phyloP scores from a whole-genome alignment of 1,140 invertebrate species.

The Drosophila orosa region DNA sequence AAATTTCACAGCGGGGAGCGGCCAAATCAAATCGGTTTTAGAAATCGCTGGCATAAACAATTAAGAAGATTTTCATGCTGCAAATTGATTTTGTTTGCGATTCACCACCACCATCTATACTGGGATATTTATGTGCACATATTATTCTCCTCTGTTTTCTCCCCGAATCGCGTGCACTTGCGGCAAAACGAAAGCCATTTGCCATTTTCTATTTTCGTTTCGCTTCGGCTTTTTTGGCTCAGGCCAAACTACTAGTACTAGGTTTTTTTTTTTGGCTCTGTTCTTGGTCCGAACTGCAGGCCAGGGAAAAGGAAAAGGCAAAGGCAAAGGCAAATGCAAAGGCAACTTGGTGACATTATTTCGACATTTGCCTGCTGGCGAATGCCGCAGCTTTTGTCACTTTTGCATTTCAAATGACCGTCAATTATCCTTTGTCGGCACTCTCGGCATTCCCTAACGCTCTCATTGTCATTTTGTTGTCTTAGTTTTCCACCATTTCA shows the following conservation, averaged over 20 bases:
- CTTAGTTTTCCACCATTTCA: conserved; percentile 4
- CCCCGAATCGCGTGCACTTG: conserved; percentile 66
- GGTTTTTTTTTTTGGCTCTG: neutral
- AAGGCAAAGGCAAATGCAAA: conserved; percentile 28
- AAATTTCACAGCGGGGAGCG: conserved; percentile 44
- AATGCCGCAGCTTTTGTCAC: conserved; percentile 55
- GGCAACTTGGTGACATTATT: conserved; percentile 71
- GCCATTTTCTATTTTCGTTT: conserved; percentile 78
- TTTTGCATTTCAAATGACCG: conserved; percentile 81
- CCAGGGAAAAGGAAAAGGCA: neutral
- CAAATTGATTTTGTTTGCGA: conserved; percentile 63
- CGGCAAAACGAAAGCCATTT: conserved; percentile 55
- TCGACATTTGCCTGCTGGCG: conserved; percentile 71
- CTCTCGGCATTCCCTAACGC: conserved; percentile 10
- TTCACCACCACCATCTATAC: conserved; percentile 13
- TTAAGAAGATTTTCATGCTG: conserved; percentile 74
- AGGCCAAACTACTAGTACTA: conserved; percentile 1
- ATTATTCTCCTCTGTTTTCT: conserved; percentile 18
- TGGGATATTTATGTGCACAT: conserved; percentile 4
- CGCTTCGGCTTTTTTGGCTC: conserved; percentile 71
- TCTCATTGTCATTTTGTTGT: conserved; percentile 19
- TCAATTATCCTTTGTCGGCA: conserved; percentile 80
- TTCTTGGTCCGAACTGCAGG: conserved; percentile 27
- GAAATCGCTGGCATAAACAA: conserved; percentile 66
- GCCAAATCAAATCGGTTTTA: conserved; percentile 29